Percentiles rank a stretch among this genome's conserved stretches.
Evolutionary conservation across 2,113 vertebrate species (phyloP).

Genomic region (Tenrec ecaudatus): DNA sequence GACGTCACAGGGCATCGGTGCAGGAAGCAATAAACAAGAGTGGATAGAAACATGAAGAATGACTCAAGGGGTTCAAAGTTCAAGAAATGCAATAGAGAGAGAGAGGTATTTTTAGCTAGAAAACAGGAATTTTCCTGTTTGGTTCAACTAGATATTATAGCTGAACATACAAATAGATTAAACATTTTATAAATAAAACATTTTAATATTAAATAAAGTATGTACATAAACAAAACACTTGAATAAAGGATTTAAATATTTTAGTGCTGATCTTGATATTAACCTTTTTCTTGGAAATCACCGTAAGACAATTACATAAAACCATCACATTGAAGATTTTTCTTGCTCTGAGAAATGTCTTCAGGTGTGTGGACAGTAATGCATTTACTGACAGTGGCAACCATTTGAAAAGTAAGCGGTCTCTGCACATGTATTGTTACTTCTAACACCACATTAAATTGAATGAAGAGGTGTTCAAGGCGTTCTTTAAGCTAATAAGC

Average conservation of each 20-base stretch:
- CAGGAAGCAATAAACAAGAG: background rate
- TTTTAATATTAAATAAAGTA: background rate
- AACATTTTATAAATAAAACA: background rate
- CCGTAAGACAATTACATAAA: background rate
- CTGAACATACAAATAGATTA: background rate
- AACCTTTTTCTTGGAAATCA: background rate
- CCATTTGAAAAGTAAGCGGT: slow-evolving; percentile 5
- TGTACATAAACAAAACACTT: background rate
- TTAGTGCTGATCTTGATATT: slow-evolving; percentile 15
- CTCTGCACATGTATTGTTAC: background rate
- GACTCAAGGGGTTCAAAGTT: slow-evolving; percentile 27
- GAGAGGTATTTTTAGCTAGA: background rate
- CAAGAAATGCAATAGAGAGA: background rate
- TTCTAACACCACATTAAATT: too few species aligned
- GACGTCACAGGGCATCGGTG: background rate
- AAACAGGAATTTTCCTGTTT: background rate
- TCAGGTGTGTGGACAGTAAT: background rate
- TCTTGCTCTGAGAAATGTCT: slow-evolving; percentile 9
- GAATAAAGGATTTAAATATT: background rate
- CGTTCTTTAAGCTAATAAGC: too few species aligned
- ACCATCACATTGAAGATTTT: background rate
- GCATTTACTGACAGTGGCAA: background rate
- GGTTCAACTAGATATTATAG: background rate
- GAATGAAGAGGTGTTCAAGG: too few species aligned
- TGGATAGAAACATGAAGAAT: background rate